phyloP scores from a whole-genome alignment of 2,113 vertebrate species.

The Cygnus buccinator region DNA sequence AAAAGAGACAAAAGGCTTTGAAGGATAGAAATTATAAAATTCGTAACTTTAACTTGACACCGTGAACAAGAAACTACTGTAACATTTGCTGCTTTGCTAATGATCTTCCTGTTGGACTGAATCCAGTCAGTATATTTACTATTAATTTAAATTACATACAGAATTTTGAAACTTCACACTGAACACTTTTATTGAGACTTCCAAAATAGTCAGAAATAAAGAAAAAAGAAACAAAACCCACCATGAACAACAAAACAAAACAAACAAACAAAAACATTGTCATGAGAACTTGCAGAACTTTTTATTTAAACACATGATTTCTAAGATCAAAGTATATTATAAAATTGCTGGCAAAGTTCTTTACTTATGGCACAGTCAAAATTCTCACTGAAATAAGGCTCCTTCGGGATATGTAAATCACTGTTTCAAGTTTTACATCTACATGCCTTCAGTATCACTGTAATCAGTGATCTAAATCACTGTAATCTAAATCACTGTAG shows the following conservation, averaged over 20 bases:
- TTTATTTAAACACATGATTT: neutral
- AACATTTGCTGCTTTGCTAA: slow-evolving; percentile 2
- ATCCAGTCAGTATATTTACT: neutral
- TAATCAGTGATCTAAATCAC: too few relatives aligned
- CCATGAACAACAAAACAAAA: too few relatives aligned
- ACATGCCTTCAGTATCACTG: neutral
- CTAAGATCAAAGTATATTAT: neutral
- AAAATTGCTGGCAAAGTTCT: neutral
- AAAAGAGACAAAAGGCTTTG: neutral
- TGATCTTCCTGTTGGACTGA: neutral
- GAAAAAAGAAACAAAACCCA: neutral
- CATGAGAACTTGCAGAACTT: neutral
- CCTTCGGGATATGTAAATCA: neutral
- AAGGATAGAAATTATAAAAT: slow-evolving; percentile 22
- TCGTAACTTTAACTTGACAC: neutral
- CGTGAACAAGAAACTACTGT: too few relatives aligned
- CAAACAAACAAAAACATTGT: neutral
- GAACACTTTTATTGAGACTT: neutral
- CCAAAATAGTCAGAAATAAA: neutral
- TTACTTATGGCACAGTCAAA: neutral
- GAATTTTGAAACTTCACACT: neutral
- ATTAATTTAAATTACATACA: neutral
- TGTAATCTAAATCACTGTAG: neutral
- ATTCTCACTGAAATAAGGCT: neutral
- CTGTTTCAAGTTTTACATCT: neutral